phyloP scores from a whole-genome alignment of 1,140 invertebrate species.

The Macrostomum lignano region DNA sequence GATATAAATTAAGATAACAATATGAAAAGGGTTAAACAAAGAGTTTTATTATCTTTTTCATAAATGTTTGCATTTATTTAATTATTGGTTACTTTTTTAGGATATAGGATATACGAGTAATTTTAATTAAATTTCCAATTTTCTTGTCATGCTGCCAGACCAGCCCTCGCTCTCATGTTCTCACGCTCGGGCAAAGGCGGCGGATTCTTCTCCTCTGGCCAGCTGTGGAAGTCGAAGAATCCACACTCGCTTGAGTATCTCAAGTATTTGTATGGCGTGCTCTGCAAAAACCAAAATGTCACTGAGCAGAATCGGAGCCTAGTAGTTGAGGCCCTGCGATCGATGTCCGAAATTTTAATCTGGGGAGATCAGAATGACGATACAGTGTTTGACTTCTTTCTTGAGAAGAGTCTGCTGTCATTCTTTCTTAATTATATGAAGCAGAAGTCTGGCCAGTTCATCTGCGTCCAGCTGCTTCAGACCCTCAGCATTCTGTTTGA shows the following conservation, averaged over 20 bases:
- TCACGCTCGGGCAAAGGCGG: too few relatives aligned
- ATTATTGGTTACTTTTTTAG: too few relatives aligned
- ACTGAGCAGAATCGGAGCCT: constrained; percentile 71
- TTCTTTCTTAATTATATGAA: constrained; percentile 89
- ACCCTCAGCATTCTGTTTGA: constrained; percentile 96
- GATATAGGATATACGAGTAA: too few relatives aligned
- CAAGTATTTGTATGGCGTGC: constrained; percentile 64
- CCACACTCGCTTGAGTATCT: constrained; percentile 75
- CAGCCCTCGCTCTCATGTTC: too few relatives aligned
- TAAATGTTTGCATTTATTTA: too few relatives aligned
- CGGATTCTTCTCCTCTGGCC: too few relatives aligned
- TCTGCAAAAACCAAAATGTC: constrained; percentile 81
- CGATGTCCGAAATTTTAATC: constrained; percentile 91
- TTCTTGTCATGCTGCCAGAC: too few relatives aligned
- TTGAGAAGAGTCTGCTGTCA: constrained; percentile 95
- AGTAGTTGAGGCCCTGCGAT: constrained; percentile 76
- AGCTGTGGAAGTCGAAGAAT: constrained; percentile 67
- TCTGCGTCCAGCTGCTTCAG: constrained; percentile 85
- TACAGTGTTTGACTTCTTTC: constrained; percentile 59
- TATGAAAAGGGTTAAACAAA: too few relatives aligned
- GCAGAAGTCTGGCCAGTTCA: constrained; percentile 79
- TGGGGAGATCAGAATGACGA: constrained; percentile 99
- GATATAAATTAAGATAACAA: too few relatives aligned
- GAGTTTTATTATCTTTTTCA: too few relatives aligned
- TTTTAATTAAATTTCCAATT: too few relatives aligned